Conservation (phyloP, 2,797 vertebrate genomes). For the Sciurus carolinensis region DNA sequence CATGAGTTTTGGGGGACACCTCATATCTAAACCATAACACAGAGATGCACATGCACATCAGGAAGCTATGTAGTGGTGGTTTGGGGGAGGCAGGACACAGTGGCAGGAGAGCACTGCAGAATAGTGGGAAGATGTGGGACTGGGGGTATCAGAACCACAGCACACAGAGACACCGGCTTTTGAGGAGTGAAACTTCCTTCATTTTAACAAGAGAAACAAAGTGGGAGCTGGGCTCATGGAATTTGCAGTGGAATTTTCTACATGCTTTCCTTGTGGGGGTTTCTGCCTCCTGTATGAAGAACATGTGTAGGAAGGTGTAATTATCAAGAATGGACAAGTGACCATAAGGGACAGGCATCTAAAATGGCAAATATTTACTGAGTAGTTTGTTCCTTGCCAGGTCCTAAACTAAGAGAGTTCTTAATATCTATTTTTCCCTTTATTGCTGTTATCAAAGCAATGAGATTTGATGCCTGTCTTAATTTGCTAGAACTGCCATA, state of each 20-base stretch:
- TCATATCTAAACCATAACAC: too few species aligned
- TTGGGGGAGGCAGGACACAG: neutral
- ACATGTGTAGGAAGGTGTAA: too few species aligned
- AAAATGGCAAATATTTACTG: too few species aligned
- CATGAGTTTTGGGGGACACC: too few species aligned
- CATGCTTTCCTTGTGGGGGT: neutral
- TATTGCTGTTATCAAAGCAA: neutral
- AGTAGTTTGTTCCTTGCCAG: neutral
- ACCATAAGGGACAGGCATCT: fast-evolving
- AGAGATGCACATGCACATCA: neutral
- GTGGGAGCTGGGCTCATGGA: neutral
- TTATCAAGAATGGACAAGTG: neutral
- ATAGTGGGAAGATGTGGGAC: fast-evolving
- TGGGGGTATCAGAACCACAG: fast-evolving
- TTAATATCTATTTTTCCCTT: neutral
- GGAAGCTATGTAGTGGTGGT: neutral
- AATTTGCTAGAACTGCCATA: neutral
- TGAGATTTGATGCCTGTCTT: fast-evolving
- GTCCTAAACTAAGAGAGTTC: neutral
- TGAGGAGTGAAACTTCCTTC: neutral
- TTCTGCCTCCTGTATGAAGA: neutral
- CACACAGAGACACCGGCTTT: neutral
- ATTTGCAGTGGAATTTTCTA: neutral
- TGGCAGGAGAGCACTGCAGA: fast-evolving
- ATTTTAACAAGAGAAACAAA: neutral